A percentile compares a stretch with the other conserved stretches of the same genome.
These are phyloP conservation scores for Elysia chlorotica DNA, from an alignment of 1,140 invertebrate species.

Conservation along the genomic window DNA sequence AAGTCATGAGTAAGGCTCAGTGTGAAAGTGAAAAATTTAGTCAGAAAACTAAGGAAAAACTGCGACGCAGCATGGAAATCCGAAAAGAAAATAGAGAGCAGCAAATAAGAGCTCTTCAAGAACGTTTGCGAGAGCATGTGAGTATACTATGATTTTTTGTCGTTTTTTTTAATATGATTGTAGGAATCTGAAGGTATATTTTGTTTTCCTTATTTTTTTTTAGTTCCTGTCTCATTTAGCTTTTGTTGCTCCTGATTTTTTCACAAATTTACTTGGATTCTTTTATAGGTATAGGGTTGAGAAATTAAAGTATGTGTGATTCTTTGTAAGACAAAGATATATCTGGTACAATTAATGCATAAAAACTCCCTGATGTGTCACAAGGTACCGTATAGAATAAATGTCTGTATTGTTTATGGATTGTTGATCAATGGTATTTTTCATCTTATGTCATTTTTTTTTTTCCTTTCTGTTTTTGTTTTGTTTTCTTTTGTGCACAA, in stretches of 20 bases:
- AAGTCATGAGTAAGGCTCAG: constrained; percentile 85
- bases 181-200: not conserved
- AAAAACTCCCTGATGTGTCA: too few relatives aligned
- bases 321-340: too few relatives aligned
- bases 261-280: too few relatives aligned
- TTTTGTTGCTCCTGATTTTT: too few relatives aligned
- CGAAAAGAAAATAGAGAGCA: constrained; percentile 86
- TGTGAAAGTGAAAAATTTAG: constrained; percentile 85
- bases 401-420: constrained; percentile 19
- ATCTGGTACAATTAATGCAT: too few relatives aligned
- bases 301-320: too few relatives aligned
- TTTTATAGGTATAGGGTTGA: too few relatives aligned
- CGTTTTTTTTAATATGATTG: too few relatives aligned
- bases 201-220: not conserved
- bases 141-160: too few relatives aligned
- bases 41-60: constrained; percentile 79
- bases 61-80: constrained; percentile 88
- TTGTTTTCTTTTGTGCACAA: constrained; percentile 5
- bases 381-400: too few relatives aligned
- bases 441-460: not conserved
- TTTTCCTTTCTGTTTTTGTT: constrained; percentile 5
- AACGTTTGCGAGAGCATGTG: constrained; percentile 81
- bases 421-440: not conserved
- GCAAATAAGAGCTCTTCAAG: constrained; percentile 83
- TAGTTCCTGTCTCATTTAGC: constrained; percentile 8